Evolutionary conservation across 2,888 invertebrate species (phyloP).

Genomic region (Agrochola circellaris): DNA sequence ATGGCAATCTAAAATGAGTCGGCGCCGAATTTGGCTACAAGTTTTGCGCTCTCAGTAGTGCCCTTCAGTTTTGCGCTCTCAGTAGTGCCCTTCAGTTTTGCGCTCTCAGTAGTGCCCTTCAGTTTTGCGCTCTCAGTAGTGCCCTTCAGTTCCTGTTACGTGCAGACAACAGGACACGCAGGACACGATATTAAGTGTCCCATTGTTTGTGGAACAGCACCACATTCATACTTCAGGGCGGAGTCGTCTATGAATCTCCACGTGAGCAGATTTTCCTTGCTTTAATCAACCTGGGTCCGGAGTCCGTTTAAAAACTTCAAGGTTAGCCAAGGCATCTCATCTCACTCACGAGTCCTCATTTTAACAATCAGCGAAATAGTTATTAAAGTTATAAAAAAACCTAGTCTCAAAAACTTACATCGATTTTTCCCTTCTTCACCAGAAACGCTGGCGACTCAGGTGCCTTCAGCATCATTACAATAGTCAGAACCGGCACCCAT

Average conservation of each 20-base stretch:
- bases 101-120: no score
- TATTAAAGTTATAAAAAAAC: neutral
- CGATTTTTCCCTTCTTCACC: constrained; percentile 77
- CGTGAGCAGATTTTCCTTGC: neutral
- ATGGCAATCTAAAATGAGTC: neutral
- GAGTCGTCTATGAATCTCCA: neutral
- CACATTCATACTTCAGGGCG: neutral
- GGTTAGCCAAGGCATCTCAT: neutral
- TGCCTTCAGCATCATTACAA: constrained; percentile 76
- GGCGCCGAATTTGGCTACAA: neutral
- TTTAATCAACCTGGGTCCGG: no score
- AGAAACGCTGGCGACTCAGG: constrained; percentile 84
- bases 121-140: no score
- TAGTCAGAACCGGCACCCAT: constrained; percentile 72
- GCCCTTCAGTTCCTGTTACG: no score
- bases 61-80: no score
- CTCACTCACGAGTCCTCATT: neutral
- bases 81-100: no score
- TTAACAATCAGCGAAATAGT: neutral
- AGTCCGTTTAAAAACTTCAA: neutral
- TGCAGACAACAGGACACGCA: no score
- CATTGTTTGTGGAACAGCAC: no score
- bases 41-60: neutral
- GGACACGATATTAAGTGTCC: neutral
- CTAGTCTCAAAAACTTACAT: constrained; percentile 69